Percentiles rank a stretch among this genome's conserved stretches.
phyloP scores from a whole-genome alignment of 2,888 invertebrate genomes.

The Dynastes grantii region DNA sequence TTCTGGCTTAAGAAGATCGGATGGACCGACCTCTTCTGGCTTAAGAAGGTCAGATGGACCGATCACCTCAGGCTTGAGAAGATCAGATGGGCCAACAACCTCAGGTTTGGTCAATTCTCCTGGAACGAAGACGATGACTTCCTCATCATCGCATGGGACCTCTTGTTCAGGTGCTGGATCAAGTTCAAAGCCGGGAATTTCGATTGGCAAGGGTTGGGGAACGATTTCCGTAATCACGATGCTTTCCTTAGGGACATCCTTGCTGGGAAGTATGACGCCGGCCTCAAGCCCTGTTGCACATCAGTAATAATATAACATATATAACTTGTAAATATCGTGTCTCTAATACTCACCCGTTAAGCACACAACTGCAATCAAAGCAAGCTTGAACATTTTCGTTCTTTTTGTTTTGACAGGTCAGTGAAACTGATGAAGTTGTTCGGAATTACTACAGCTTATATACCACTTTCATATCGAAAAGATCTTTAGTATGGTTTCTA shows the following conservation, averaged over 20 bases:
- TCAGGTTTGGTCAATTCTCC: not conserved
- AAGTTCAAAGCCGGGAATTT: conserved; percentile 21
- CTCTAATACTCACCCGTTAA: not conserved
- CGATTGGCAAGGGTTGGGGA: conserved; percentile 10
- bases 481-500: not conserved
- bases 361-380: not conserved
- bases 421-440: not conserved
- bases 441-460: not conserved
- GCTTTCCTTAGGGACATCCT: not conserved
- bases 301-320: not conserved
- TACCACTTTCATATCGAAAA: conserved; percentile 1
- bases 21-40: too few relatives aligned
- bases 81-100: too few relatives aligned
- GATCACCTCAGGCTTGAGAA: too few relatives aligned
- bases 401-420: not conserved
- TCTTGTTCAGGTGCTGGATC: conserved; percentile 31
- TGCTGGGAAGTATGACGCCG: not conserved
- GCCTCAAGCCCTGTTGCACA: not conserved
- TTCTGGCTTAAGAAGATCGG: too few relatives aligned
- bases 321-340: not conserved
- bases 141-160: not conserved
- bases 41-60: too few relatives aligned
- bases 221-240: not conserved
- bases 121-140: conserved; percentile 3
- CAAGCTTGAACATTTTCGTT: conserved; percentile 20